A percentile compares a stretch with the other conserved stretches of the same genome.
Evolutionary conservation across 2,113 vertebrate species (phyloP).

Genomic region (Rhipidura dahli): DNA sequence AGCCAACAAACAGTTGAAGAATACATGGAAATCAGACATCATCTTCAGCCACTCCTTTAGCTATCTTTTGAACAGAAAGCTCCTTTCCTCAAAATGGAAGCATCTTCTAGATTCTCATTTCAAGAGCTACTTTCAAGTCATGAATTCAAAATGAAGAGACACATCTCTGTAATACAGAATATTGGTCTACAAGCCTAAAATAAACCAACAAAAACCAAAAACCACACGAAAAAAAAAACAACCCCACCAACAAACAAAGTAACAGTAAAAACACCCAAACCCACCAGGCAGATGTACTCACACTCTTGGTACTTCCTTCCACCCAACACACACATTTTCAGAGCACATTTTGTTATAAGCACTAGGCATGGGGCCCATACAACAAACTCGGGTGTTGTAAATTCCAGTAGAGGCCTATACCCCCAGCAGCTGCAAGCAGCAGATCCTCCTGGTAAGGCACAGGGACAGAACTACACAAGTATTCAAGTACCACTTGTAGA

Average conservation of each 20-base stretch:
- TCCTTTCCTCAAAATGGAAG: background rate
- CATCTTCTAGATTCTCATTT: background rate
- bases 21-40: background rate
- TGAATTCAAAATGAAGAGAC: background rate
- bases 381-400: background rate
- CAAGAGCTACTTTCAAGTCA: background rate
- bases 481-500: background rate
- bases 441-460: background rate
- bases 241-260: background rate
- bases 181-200: background rate
- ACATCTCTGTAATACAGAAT: background rate
- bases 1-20: background rate
- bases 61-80: background rate
- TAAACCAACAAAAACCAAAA: background rate
- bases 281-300: background rate
- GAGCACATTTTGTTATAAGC: background rate
- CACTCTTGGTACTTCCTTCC: background rate
- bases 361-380: background rate
- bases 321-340: background rate
- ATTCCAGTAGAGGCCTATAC: background rate
- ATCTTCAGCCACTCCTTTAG: background rate
- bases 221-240: background rate
- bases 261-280: background rate
- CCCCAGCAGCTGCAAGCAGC: background rate
- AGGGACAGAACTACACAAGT: background rate